phyloP scores from a whole-genome alignment of 2,888 invertebrate genomes.

The Pachymerium ferrugineum region DNA sequence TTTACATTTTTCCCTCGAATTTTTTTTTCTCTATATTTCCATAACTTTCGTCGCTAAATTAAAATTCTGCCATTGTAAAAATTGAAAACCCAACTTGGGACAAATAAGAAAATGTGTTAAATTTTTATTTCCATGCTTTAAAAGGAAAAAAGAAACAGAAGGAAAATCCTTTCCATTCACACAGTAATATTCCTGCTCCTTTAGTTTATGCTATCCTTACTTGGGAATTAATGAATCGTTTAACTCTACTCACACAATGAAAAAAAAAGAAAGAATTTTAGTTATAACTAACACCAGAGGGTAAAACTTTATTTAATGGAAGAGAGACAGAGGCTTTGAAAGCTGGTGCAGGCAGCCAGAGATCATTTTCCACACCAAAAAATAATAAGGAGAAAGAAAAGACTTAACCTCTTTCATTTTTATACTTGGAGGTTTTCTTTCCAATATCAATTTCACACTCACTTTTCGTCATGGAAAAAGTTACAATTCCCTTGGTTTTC shows the following conservation, averaged over 20 bases:
- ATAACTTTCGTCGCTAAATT: background rate
- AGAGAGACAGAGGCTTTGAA: background rate
- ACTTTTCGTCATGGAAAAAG: no score
- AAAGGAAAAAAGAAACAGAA: no score
- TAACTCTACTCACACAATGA: background rate
- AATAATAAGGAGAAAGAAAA: background rate
- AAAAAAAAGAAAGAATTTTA: background rate
- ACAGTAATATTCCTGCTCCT: background rate
- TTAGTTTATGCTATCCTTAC: background rate
- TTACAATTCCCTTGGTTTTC: no score
- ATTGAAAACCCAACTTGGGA: no score
- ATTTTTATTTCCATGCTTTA: no score
- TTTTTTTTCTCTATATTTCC: background rate
- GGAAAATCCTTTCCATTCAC: no score
- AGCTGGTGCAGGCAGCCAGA: background rate
- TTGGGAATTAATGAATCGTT: background rate
- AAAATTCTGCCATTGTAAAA: no score
- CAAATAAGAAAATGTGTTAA: background rate
- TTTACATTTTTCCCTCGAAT: background rate
- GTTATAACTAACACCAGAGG: background rate
- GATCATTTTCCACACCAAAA: background rate
- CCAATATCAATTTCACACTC: no score
- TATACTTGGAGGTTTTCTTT: no score
- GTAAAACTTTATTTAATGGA: constrained; percentile 2
- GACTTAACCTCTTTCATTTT: background rate